Evolutionary conservation across 1,140 invertebrate species (phyloP).

Genomic region (Paracyclopina nana): DNA sequence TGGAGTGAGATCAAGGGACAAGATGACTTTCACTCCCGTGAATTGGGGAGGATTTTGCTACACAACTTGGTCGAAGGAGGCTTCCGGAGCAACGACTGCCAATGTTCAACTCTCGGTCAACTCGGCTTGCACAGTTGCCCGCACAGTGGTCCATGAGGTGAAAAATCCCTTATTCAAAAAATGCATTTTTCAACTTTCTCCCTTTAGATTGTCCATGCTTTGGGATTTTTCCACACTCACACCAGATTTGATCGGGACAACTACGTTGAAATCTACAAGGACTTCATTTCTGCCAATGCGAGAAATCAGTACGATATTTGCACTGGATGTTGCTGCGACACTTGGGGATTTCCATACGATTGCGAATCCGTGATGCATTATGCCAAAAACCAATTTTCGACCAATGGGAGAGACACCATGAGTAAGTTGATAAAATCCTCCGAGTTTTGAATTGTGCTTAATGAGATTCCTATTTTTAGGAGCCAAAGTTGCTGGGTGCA

Average conservation of each 20-base stretch:
- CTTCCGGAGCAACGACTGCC: background rate
- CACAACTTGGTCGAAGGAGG: background rate
- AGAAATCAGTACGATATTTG: background rate
- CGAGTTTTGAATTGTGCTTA: background rate
- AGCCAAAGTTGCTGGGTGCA: background rate
- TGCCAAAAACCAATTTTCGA: background rate
- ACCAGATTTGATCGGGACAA: background rate
- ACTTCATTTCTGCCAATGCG: background rate
- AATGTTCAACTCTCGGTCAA: background rate
- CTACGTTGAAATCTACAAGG: background rate
- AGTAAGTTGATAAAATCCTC: background rate
- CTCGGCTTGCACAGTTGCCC: background rate
- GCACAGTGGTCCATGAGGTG: constrained; percentile 1
- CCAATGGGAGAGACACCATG: background rate
- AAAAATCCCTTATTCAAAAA: background rate
- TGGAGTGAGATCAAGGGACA: background rate
- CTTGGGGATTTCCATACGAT: background rate
- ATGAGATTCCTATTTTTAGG: background rate
- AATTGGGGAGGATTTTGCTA: background rate
- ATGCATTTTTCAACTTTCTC: background rate
- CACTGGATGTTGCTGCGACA: background rate
- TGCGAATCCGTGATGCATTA: constrained; percentile 1
- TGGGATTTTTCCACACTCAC: background rate
- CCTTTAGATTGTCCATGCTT: background rate
- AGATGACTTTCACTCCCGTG: background rate